Conservation (phyloP, 1,140 invertebrate species). For the Bombus impatiens region DNA sequence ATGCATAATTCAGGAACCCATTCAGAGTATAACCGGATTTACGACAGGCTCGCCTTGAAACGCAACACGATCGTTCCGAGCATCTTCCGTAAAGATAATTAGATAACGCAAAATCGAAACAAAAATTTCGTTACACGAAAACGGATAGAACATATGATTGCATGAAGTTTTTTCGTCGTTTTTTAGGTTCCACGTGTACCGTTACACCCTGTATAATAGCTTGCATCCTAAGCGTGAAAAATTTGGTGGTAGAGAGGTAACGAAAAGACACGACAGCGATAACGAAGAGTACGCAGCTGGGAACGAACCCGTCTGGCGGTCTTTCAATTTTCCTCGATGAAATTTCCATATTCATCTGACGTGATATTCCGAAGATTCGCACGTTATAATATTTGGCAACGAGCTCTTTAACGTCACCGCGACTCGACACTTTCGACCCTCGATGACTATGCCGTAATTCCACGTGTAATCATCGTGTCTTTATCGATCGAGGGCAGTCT, state of each 20-base stretch:
- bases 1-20: too few relatives aligned
- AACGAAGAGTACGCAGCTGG: not conserved
- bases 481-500: not conserved
- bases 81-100: too few relatives aligned
- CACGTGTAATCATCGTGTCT: not conserved
- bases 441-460: not conserved
- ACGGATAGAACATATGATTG: too few relatives aligned
- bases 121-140: too few relatives aligned
- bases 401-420: not conserved
- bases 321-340: not conserved
- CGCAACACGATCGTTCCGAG: too few relatives aligned
- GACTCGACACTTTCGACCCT: not conserved
- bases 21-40: too few relatives aligned
- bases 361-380: not conserved
- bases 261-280: not conserved
- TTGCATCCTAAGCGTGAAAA: too few relatives aligned
- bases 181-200: too few relatives aligned
- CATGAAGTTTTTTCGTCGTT: too few relatives aligned
- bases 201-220: too few relatives aligned
- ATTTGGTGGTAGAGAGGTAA: not conserved
- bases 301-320: not conserved
- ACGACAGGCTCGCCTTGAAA: too few relatives aligned
- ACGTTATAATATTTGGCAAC: not conserved
- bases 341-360: slow-evolving; percentile 5
- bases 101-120: too few relatives aligned